Conservation (phyloP, 2,888 invertebrate genomes). For the Hanleya hanleyi region DNA sequence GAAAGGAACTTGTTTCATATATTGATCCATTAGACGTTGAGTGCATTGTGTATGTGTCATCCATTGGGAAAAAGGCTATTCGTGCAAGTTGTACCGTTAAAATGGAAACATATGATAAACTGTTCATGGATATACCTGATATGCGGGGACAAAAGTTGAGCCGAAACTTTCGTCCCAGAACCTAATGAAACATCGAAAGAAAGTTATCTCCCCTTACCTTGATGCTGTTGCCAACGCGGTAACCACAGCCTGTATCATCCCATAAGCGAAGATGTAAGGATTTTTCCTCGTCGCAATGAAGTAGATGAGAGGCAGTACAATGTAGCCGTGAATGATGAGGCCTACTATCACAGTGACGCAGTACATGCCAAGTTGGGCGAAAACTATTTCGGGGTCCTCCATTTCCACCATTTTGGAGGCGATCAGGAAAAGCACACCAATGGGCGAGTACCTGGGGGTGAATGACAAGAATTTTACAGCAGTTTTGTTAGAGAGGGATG, state of each 20-base stretch:
- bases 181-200: no score
- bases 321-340: constrained; percentile 91
- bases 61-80: no score
- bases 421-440: constrained; percentile 75
- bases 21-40: no score
- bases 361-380: constrained; percentile 90
- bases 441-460: constrained; percentile 71
- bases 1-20: no score
- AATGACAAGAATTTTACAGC: no score
- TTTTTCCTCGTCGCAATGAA: constrained; percentile 75
- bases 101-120: no score
- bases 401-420: constrained; percentile 94
- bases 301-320: constrained; percentile 90
- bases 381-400: constrained; percentile 84
- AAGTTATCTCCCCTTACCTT: constrained; percentile 63
- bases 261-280: constrained; percentile 57
- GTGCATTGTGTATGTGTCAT: no score
- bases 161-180: no score
- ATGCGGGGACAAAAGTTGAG: no score
- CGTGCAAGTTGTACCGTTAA: no score
- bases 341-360: constrained; percentile 91
- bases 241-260: constrained; percentile 79
- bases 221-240: constrained; percentile 71
- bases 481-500: no score
- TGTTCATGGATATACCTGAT: no score